Evolutionary conservation across 1,140 invertebrate species (phyloP), one percentile per base, ranked within the genome.

Genomic region (Drosophila kohkoa): DNA sequence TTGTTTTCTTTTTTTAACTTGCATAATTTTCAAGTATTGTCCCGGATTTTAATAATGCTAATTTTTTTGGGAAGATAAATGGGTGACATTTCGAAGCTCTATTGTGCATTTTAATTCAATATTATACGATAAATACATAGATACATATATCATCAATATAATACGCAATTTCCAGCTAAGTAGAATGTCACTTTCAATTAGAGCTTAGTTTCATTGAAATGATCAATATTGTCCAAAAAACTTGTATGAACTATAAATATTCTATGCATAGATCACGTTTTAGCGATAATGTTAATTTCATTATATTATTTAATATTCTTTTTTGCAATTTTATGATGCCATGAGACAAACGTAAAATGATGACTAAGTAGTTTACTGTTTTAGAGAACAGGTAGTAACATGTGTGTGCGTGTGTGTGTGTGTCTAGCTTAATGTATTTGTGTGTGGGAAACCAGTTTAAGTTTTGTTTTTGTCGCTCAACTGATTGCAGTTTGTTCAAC

Each of bases 401-500:
- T 74, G 10, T 60, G 41, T 46, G 8, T 68, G 28, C 55, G 4
- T 15, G 5, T 48, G 25, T 32, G 15, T 13, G 13, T 49, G 48
- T 72, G 30, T 55, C 10, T 5, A 15, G 13, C 16, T 48, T 8
- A 10, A 38, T 38, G 10, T 62, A 15, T 43, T 10, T 48, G 13
- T 64, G 32, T 13, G 5, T 49, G 11, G 45, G 5, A 49, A 75
- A 69, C 67, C 67, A 43, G 58, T 70, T 75, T 70, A 16, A 7
- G 38, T 30, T 48, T 52, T 54, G 20, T 25, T 38, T 52, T 70
- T 71, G 67, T 51, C 72, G 59, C 59, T 59, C n/a, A 43, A 63
- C 58, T 62, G 72, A 75, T 70, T 70, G 66, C 72, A 71, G 65
- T 68, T 55, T 62, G 65, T 75, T 62, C 46, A 75, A 75, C 72